phyloP scores from a whole-genome alignment of 2,888 invertebrate species.

The Trichacis sp. region DNA sequence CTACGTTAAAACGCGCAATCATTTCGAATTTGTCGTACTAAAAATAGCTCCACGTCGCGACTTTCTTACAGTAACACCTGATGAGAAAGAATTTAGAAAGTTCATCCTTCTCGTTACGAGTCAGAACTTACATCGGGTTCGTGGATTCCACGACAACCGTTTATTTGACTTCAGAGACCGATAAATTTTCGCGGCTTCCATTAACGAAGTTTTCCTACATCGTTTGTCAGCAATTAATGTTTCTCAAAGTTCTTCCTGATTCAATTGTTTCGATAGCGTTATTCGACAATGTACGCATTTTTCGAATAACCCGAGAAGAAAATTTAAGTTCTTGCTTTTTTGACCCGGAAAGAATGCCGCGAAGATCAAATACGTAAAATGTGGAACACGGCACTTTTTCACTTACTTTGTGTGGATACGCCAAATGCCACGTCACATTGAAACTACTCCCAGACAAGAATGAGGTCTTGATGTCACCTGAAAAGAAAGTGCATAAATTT shows the following conservation, averaged over 20 bases:
- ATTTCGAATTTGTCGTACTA: background rate
- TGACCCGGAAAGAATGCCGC: no score
- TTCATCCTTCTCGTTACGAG: background rate
- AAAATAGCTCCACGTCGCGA: slow-evolving; percentile 2
- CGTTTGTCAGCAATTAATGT: background rate
- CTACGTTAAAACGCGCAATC: background rate
- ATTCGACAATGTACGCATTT: no score
- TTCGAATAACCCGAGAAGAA: no score
- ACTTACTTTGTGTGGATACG: slow-evolving; percentile 90
- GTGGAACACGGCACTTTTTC: no score
- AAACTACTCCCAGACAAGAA: slow-evolving; percentile 85
- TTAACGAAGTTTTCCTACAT: background rate
- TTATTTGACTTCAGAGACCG: background rate
- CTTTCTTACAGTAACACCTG: background rate
- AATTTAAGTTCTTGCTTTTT: no score
- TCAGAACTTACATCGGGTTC: background rate
- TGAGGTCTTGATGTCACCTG: slow-evolving; percentile 84
- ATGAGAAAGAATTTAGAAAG: slow-evolving; percentile 13
- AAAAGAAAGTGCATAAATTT: slow-evolving; percentile 59
- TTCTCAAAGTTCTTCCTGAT: no score
- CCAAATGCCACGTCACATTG: slow-evolving; percentile 93
- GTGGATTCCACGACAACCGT: background rate
- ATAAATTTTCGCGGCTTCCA: background rate
- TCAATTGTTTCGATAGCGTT: no score
- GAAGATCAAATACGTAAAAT: no score